Base-by-base conservation (phyloP, 2,113 vertebrate species). In the Copsychus sechellarum region DNA sequence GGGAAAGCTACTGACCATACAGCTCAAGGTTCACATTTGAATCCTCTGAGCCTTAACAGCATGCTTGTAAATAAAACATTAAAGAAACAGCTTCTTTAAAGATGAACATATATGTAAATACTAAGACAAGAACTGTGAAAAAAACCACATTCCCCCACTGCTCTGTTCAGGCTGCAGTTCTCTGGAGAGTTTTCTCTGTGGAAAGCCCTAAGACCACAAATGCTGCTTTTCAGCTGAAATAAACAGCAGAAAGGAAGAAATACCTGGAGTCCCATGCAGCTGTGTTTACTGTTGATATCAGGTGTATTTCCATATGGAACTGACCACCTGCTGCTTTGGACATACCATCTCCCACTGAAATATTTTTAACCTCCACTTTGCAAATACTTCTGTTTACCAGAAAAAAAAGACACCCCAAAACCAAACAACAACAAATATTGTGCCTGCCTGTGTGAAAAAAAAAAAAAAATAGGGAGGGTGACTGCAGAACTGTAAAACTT, bases 11-110 rank as follows among this genome's bases (percentile, higher is more conserved):
- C 72, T 77, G 91, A 77, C 29, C 38, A 54, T 21, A 88, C 28
- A 84, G 42, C 19, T 78, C 43, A 50, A 88, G 33, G 42, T 26
- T 95, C 1, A 5, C 19, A 61, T 40, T 65, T 69, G 42, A 87
- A 43, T 85, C 78, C 42, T 81, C 45, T 33, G 53, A 87, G 81
- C 45, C 71, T 91, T 72, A 73, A 38, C 6, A 90, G 42, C 29
- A 57, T 6, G 9, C 66, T 69, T 82, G 33, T 87, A 95, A 95
- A 95, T 73, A 87, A 96, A 91, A 95, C 45, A 82, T 82, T 82
- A 91, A 94, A 43, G 56, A 82, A 89, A 76, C 25, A 45, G 54
- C 29, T 85, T 33, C 42, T 91, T 91, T 73, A 85, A 92, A 91
- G 20, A 24, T 85, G 65, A 64, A 79, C 58, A 72, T 26, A 53